Conservation (phyloP, 2,113 vertebrate genomes). For the Festucalex cinctus region DNA sequence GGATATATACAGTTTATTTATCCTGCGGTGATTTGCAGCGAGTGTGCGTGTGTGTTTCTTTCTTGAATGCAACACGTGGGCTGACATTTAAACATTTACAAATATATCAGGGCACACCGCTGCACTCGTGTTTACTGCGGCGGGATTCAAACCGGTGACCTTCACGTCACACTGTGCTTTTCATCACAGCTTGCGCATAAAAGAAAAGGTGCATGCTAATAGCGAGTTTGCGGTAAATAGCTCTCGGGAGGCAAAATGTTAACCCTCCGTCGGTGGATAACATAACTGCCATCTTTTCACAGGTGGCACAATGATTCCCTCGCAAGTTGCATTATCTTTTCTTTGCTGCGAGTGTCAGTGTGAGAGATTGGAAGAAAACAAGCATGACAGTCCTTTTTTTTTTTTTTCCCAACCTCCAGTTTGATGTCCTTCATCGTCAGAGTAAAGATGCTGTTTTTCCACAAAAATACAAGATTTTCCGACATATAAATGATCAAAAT, state of each 20-base stretch:
- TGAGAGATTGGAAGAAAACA: background rate
- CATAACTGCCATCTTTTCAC: conserved; percentile 10
- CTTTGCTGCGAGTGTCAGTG: background rate
- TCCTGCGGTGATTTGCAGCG: conserved; percentile 39
- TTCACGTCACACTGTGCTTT: conserved; percentile 32
- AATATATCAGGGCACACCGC: background rate
- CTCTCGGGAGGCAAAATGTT: conserved; percentile 27
- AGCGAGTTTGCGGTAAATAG: conserved; percentile 22
- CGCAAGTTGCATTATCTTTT: background rate
- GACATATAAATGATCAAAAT: conserved; percentile 7
- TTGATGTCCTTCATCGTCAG: background rate
- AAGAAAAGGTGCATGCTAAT: conserved; percentile 37
- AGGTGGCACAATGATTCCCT: conserved; percentile 32
- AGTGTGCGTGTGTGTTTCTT: conserved; percentile 18
- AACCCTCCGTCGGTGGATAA: conserved; percentile 11
- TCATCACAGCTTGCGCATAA: conserved; percentile 36
- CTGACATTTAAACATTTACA: conserved; percentile 19
- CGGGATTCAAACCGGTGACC: conserved; percentile 31
- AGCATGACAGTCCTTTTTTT: background rate
- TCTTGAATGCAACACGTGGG: conserved; percentile 1
- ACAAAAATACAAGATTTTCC: background rate
- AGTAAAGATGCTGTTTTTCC: conserved; percentile 1
- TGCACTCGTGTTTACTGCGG: background rate
- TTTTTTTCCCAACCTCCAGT: background rate
- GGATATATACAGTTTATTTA: conserved; percentile 17